Conservation (phyloP, 2,113 vertebrate genomes). For the Hippopotamus amphibius region DNA sequence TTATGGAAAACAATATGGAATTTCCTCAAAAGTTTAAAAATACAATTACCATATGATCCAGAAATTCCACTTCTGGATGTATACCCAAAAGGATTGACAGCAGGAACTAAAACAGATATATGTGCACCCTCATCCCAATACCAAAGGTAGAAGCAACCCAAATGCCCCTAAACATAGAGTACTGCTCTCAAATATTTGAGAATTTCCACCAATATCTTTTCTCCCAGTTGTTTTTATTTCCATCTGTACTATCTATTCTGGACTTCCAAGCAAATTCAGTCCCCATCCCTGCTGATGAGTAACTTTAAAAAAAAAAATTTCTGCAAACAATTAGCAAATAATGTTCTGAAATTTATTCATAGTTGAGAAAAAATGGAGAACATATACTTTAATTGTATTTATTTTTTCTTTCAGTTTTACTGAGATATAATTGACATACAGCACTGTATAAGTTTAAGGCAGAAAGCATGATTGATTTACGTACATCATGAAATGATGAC, state of each 20-base stretch:
- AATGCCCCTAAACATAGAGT: neutral
- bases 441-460: neutral
- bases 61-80: neutral
- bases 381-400: neutral
- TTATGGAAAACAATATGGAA: neutral
- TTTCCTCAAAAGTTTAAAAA: neutral
- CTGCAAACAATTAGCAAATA: neutral
- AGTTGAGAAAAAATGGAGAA: neutral
- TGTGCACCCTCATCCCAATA: neutral
- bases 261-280: neutral
- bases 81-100: neutral
- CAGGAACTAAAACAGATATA: neutral
- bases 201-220: neutral
- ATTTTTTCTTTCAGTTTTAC: neutral
- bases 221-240: neutral
- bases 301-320: neutral
- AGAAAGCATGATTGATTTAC: neutral
- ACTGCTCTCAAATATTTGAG: neutral
- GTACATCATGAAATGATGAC: neutral
- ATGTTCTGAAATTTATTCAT: neutral
- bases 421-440: neutral
- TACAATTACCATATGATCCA: neutral
- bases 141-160: neutral
- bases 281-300: neutral
- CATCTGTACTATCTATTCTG: neutral